These are phyloP conservation scores for Trichopoda pennipes DNA, from an alignment of 2,888 invertebrate species.

Conservation along the genomic window DNA sequence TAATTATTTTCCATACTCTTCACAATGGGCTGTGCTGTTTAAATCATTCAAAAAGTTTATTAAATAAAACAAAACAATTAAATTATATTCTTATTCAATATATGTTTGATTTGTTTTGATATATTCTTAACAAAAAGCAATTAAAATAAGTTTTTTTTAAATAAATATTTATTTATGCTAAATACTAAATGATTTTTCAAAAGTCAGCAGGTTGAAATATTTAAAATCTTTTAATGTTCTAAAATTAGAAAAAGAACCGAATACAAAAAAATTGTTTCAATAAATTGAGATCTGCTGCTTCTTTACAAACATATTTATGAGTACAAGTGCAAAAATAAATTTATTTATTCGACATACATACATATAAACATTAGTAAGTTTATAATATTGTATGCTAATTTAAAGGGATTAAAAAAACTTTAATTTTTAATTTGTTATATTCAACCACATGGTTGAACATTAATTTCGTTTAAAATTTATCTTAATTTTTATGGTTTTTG, in stretches of 20 bases:
- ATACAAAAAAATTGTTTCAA: too few species aligned
- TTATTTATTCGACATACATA: too few species aligned
- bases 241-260: too few species aligned
- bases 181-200: not conserved
- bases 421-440: slow-evolving; percentile 6
- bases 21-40: too few species aligned
- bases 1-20: too few species aligned
- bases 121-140: slow-evolving; percentile 34
- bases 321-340: too few species aligned
- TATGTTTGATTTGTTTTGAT: slow-evolving; percentile 21
- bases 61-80: too few species aligned
- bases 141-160: slow-evolving; percentile 31
- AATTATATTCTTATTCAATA: too few species aligned
- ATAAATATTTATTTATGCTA: slow-evolving; percentile 27
- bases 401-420: slow-evolving; percentile 21
- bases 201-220: not conserved
- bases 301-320: too few species aligned
- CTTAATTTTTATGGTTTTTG: slow-evolving; percentile 17
- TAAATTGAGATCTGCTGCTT: too few species aligned
- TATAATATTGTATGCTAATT: not conserved
- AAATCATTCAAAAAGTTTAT: too few species aligned
- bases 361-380: not conserved
- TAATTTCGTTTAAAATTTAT: slow-evolving; percentile 28
- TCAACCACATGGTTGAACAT: slow-evolving; percentile 40
- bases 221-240: too few species aligned